These are phyloP conservation scores for Nyctibius grandis DNA, from an alignment of 2,797 vertebrate genomes.

Conservation along the genomic window DNA sequence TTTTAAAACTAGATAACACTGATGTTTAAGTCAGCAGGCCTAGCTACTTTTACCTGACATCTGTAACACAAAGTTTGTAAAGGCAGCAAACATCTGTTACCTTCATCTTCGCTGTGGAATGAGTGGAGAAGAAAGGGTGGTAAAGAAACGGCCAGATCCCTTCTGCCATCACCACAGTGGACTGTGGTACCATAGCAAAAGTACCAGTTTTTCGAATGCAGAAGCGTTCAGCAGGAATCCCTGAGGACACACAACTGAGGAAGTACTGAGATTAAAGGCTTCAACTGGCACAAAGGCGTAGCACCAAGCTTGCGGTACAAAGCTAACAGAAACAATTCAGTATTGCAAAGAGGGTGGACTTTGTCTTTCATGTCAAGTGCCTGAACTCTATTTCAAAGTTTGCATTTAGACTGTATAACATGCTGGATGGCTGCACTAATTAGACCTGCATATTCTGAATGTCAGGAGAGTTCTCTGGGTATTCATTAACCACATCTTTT, in stretches of 20 bases:
- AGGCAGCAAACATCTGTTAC: not conserved
- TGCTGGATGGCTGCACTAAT: not conserved
- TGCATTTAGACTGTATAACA: not conserved
- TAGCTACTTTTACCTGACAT: not conserved
- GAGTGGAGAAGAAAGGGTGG: not conserved
- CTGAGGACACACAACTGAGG: not conserved
- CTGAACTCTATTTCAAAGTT: not conserved
- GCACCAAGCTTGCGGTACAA: accelerated
- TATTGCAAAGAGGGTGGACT: not conserved
- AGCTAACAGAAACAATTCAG: not conserved
- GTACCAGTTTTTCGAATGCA: not conserved
- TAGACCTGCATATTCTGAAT: not conserved
- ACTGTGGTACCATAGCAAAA: not conserved
- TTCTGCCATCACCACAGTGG: not conserved
- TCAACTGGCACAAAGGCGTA: not conserved
- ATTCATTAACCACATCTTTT: not conserved
- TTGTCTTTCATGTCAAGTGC: not conserved
- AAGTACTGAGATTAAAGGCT: not conserved
- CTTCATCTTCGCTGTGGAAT: not conserved
- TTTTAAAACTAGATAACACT: not conserved
- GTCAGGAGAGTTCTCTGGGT: not conserved
- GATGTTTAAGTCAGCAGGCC: not conserved
- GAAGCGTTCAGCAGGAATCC: not conserved
- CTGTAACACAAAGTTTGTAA: not conserved
- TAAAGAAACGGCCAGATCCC: not conserved